Evolutionary conservation across 2,797 vertebrate species (phyloP), one percentile per base, ranked within the genome.

Genomic region (Paguma larvata): DNA sequence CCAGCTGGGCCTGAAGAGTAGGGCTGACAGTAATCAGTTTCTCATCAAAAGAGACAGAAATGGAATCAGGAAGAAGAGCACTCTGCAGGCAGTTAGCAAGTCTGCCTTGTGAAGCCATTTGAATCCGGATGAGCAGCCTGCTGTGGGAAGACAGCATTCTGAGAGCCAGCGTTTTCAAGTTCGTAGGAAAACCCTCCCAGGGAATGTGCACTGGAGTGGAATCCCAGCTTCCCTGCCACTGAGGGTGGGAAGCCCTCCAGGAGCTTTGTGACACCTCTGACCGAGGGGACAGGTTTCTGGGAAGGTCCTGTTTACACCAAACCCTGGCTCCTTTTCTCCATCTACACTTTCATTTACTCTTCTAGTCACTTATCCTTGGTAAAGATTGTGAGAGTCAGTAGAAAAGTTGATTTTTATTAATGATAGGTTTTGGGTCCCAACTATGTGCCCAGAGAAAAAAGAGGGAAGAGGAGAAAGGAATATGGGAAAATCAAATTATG

Each of bases 11-110:
- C 75, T 92, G 88, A 91, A 97, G 96, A 96, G 72, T 30, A 86
- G 70, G 34, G 48, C n/a, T 96, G 96, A 97, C 97, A 93, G 68
- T 96, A 97, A 84, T 16, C 75, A 97, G 65, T 16, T n/a, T 41
- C 38, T 94, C 95, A 97, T 97, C 98, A 97, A 79, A 78, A 95
- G 95, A 62, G 79, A 97, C 72, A 89, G 88, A 96, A 98, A 97
- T 97, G 96, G 98, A 97, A 98, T 98, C 97, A 94, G 38, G 83
- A 97, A 46, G 85, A 90, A 95, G 96, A 98, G 92, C 78, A 94
- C 88, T n/a, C 89, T 80, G 34, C 65, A 67, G 94, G 87, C 83
- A 95, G 73, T 95, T 94, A 96, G 9, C 27, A 95, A 97, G 53
- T 63, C 91, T 96, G 94, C 34, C 89, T 96, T 63, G 73, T 94